These are phyloP conservation scores for Laticauda colubrina DNA, from an alignment of 2,113 vertebrate genomes.

Conservation along the genomic window DNA sequence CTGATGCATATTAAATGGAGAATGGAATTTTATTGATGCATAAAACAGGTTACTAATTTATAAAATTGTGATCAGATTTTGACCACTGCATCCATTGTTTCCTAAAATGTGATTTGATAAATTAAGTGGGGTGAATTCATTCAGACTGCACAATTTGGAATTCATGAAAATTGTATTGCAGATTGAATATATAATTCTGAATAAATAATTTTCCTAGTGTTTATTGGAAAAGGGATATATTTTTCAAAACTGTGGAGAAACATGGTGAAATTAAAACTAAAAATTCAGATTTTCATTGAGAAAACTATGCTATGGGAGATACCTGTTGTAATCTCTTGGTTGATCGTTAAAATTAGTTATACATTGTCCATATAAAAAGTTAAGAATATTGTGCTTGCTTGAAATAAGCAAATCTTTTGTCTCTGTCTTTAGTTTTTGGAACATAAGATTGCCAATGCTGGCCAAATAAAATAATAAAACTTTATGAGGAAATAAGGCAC, in stretches of 20 bases:
- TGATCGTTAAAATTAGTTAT: neutral
- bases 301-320: neutral
- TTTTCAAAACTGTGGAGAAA: neutral
- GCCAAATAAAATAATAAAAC: neutral
- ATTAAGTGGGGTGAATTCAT: neutral
- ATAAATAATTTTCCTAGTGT: neutral
- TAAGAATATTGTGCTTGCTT: neutral
- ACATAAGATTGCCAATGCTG: neutral
- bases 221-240: neutral
- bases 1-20: neutral
- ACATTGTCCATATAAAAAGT: neutral
- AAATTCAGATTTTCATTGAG: neutral
- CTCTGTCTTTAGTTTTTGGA: neutral
- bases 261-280: neutral
- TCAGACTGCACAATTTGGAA: neutral
- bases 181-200: neutral
- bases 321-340: neutral
- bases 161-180: neutral
- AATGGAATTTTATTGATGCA: neutral
- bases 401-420: neutral
- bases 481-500: neutral
- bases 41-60: neutral
- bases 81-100: neutral
- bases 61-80: neutral
- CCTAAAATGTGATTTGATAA: neutral